phyloP scores from a whole-genome alignment of 2,797 vertebrate species.

The Xiphophorus birchmanni region DNA sequence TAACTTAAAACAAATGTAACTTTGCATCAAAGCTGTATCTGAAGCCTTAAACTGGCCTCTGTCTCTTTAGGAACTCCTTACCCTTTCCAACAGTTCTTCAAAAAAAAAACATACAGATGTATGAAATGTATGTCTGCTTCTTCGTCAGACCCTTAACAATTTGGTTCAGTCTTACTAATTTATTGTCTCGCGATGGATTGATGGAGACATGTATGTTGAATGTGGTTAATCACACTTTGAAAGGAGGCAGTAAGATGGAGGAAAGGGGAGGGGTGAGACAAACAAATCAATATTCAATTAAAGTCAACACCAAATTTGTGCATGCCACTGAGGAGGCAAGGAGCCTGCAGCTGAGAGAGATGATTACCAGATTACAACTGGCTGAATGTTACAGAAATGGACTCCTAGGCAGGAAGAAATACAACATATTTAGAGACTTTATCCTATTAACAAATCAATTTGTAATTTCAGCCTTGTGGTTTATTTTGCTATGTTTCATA shows the following conservation, averaged over 20 bases:
- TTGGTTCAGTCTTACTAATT: conserved; percentile 19
- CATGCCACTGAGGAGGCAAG: conserved; percentile 32
- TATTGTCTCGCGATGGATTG: conserved; percentile 28
- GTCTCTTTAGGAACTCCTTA: too few species aligned
- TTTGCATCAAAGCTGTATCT: too few species aligned
- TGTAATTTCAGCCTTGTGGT: conserved; percentile 42
- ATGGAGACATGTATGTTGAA: conserved; percentile 41
- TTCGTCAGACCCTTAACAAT: not conserved
- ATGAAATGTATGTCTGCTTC: conserved; percentile 11
- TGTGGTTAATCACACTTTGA: conserved; percentile 61
- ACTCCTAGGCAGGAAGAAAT: conserved; percentile 36
- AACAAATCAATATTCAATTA: conserved; percentile 81
- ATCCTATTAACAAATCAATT: conserved; percentile 60
- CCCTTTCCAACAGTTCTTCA: too few species aligned
- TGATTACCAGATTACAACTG: conserved; percentile 63
- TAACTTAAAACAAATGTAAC: too few species aligned
- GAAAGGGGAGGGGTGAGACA: conserved; percentile 30
- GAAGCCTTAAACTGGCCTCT: too few species aligned
- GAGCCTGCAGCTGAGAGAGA: conserved; percentile 34
- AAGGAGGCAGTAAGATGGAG: conserved; percentile 7
- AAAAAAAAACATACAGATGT: not conserved
- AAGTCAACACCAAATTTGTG: conserved; percentile 46
- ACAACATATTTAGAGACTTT: conserved; percentile 44
- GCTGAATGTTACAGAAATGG: conserved; percentile 35
- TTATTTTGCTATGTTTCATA: conserved; percentile 39